Evolutionary conservation across 2,888 invertebrate genomes (phyloP).

Genomic region (Hartigia nigra): DNA sequence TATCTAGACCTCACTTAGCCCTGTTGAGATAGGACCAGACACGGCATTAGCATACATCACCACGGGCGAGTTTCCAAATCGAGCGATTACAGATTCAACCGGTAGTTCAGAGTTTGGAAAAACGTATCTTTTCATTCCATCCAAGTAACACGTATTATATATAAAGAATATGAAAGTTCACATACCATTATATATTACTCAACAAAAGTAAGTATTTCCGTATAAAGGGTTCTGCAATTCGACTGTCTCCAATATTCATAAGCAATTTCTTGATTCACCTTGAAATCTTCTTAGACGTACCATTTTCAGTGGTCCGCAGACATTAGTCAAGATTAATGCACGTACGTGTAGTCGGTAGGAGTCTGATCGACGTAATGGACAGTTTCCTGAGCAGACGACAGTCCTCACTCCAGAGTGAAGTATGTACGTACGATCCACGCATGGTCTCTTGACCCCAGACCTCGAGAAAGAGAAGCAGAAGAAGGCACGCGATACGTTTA

Average conservation of each 20-base stretch:
- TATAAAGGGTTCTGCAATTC: not conserved
- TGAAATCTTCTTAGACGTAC: not conserved
- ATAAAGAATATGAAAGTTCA: not conserved
- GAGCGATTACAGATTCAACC: not conserved
- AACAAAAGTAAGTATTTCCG: not conserved
- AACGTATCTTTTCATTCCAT: not conserved
- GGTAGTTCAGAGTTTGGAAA: not conserved
- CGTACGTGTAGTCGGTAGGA: not conserved
- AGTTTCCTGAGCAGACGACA: constrained; percentile 56
- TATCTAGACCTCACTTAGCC: not conserved
- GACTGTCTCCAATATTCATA: not conserved
- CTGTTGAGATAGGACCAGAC: constrained; percentile 7
- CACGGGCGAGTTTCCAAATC: constrained; percentile 3
- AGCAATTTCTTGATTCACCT: not conserved
- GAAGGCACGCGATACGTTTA: constrained; percentile 1
- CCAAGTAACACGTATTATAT: not conserved
- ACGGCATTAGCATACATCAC: constrained; percentile 2
- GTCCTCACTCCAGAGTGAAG: constrained; percentile 2
- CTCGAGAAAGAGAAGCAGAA: not conserved
- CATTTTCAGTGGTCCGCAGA: not conserved
- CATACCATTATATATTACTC: not conserved
- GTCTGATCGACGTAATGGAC: constrained; percentile 58
- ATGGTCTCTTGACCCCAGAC: constrained; percentile 2
- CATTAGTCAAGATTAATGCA: not conserved
- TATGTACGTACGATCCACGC: not conserved